Conservation (phyloP, 2,113 vertebrate genomes). For the Neoarius graeffei region DNA sequence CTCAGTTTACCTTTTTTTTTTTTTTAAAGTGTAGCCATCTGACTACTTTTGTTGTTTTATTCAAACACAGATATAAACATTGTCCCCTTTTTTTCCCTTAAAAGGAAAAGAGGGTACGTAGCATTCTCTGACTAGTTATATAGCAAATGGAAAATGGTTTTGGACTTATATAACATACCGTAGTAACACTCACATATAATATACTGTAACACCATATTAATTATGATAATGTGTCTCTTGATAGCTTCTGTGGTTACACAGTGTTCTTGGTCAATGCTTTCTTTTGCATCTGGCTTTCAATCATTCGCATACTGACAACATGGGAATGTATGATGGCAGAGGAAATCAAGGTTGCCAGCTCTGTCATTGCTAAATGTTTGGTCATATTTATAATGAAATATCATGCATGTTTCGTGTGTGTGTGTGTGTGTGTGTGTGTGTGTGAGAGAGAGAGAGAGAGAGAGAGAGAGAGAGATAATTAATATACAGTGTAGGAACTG, state of each 20-base stretch:
- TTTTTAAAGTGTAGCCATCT: not conserved
- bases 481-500: not conserved
- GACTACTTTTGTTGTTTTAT: not conserved
- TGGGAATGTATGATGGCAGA: not conserved
- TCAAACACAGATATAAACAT: not conserved
- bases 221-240: not conserved
- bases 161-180: too few relatives aligned
- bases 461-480: too few relatives aligned
- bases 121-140: too few relatives aligned
- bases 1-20: not conserved
- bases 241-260: not conserved
- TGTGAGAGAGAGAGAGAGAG: too few relatives aligned
- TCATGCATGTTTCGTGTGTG: too few relatives aligned
- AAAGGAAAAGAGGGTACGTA: too few relatives aligned
- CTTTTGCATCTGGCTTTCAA: not conserved
- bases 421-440: too few relatives aligned
- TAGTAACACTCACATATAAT: too few relatives aligned
- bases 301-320: not conserved
- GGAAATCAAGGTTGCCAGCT: not conserved
- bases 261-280: not conserved
- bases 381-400: not conserved
- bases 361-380: not conserved
- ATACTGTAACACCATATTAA: not conserved
- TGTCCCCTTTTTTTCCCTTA: too few relatives aligned
- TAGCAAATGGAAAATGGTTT: too few relatives aligned